Base-by-base conservation (phyloP, 92 coral and sea anemone genomes). In the Zoanthus solanderi region DNA sequence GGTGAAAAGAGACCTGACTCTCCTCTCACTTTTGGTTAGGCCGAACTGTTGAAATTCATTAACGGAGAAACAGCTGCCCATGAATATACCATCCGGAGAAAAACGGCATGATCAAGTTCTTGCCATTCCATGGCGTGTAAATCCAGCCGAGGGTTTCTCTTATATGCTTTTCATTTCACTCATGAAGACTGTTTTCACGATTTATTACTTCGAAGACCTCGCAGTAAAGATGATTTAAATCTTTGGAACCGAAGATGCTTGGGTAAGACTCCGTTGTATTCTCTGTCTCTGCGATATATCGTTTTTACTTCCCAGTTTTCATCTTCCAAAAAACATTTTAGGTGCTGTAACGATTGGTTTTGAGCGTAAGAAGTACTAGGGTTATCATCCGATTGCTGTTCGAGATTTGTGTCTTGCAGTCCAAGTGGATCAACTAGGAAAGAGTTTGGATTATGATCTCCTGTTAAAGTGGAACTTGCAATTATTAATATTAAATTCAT, bases 401-500 rank as follows among this genome's bases (percentile, higher is more conserved):
- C 15, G 30, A 13, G 29, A 29, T 80, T 65, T 65, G 46, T 13
- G 7, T 78, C 71, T 31, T 69, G 16, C 5, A 9, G 54, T 13
- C 30, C 84, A 58, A 16, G 53, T 12, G 71, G 54, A 29, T 60
- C 50, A 18, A 2, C 72, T 44, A 54, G 2, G 57, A 65, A 5
- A 29, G 44, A 45, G 12, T 66, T 57, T 37, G 50, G 83, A 30
- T 11, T 81, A 28, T 66, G 46, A n/a, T 10, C 5, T 5, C 28
- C 37, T 6, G 85, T 16, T 28, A 57, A 65, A 50, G 18, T 23
- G 12, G 46, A 68, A 50, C 58, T 46, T 7, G 17, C 75, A 28
- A 44, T 81, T 29, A 23, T 81, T 68, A 81, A 23, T 31, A 81
- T 81, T n/a, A 81, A 28, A 37, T 45, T 81, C 16, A 81, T 65